phyloP scores from a whole-genome alignment of 1,140 invertebrate species.

The fruit fly (Drosophila melanogaster) region DNA sequence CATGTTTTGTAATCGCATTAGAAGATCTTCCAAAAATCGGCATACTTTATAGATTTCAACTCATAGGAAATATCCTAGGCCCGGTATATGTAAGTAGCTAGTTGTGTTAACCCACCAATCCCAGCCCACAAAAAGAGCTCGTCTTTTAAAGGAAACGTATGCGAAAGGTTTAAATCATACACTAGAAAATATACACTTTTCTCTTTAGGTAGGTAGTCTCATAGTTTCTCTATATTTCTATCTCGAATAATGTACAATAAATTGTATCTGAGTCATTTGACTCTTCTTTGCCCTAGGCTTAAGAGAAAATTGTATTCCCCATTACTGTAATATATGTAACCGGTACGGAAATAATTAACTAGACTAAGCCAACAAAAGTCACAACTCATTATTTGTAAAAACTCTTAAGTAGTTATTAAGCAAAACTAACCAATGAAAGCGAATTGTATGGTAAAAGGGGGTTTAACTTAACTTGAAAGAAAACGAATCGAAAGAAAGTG shows the following conservation, averaged over 20 bases:
- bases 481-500: background rate
- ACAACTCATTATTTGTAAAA: conserved; percentile 54
- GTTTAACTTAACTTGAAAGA: conserved; percentile 7
- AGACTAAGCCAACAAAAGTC: conserved; percentile 49
- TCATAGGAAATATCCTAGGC: conserved; percentile 10
- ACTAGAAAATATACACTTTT: conserved; percentile 24
- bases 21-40: conserved; percentile 8
- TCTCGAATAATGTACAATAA: conserved; percentile 36
- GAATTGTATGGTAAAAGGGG: conserved; percentile 59
- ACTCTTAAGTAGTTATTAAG: conserved; percentile 42
- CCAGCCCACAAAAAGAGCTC: conserved; percentile 9
- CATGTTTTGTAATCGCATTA: conserved; percentile 11
- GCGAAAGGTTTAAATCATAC: conserved; percentile 10
- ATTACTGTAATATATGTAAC: conserved; percentile 34
- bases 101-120: conserved; percentile 2
- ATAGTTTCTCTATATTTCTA: conserved; percentile 33
- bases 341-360: conserved; percentile 19
- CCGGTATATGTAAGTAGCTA: conserved; percentile 23
- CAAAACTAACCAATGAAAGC: conserved; percentile 22
- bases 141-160: background rate
- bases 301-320: conserved; percentile 33
- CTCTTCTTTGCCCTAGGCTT: conserved; percentile 36
- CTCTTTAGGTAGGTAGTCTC: conserved; percentile 38
- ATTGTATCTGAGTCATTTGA: conserved; percentile 21
- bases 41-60: background rate